Base-by-base conservation (phyloP, 37 sponge, comb jelly and placozoan genomes). In the Ephydatia muelleri region DNA sequence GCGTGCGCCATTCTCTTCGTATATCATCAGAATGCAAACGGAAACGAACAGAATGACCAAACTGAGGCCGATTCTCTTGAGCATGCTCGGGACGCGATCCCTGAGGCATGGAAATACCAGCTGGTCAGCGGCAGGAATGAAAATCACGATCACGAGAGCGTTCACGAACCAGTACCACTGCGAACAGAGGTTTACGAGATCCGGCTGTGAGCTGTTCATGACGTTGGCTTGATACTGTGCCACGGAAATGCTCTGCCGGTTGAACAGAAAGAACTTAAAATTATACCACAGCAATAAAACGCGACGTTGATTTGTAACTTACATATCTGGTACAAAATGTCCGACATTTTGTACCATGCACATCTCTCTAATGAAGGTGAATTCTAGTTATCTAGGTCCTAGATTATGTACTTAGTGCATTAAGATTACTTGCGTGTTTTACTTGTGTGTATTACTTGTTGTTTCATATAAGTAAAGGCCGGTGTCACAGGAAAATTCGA, bases 41-140 rank as follows among this genome's bases (percentile, higher is more conserved):
- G 37, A n/a, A 16, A 67, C 33, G 23, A 75, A 35, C 32, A 73
- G 27, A 13, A 31, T 38, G 27, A 83, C 25, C n/a, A 83, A 77
- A 5, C 85, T 78, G 9, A 85, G 57, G 22, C 77, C 85, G 3
- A 85, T 76, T 30, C 70, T 85, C 32, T 85, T 76, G 28, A 36
- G 77, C 78, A 85, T 85, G 69, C 37, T 85, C 21, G 85, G 85
- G 2, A 38, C 35, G 38, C 77, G 77, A 2, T 77, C 85, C 0
- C 85, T 70, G 23, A 85, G 68, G 33, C 76, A 76, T 3, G 85
- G 85, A 38, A 43, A 77, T 3, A 76, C 43, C 40, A 34, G 22
- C 2, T 69, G n/a, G 47, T 85, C 72, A 2, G 77, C 25, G 9
- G 69, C 0, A 0, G 85, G 85, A 27, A 85, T 39, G 25, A 38